A percentile compares a stretch with the other conserved stretches of the same genome.
Conservation (phyloP, 2,797 vertebrate genomes). For the Pseudomugil gertrudae region DNA sequence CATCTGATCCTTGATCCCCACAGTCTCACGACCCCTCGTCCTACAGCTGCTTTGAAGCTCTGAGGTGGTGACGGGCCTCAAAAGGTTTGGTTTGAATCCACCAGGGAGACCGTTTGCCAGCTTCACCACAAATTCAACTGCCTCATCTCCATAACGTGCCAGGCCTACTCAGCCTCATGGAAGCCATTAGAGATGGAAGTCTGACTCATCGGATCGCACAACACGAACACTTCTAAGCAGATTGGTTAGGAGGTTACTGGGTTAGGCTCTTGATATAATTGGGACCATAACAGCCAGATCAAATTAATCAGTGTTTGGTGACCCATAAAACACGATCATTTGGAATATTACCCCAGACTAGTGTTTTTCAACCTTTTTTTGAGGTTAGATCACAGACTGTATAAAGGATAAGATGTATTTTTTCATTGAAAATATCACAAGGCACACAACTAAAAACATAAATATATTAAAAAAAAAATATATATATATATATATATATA, state of each 20-base stretch:
- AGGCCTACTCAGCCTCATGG: conserved; percentile 53
- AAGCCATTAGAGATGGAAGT: conserved; percentile 66
- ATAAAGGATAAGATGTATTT: no score
- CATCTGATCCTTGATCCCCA: conserved; percentile 40
- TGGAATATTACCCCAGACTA: conserved; percentile 6
- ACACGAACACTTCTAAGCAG: conserved; percentile 36
- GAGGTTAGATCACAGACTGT: no score
- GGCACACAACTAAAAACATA: no score
- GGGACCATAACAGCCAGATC: conserved; percentile 28
- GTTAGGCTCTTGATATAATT: conserved; percentile 26
- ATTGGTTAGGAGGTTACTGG: conserved; percentile 30
- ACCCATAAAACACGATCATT: conserved; percentile 54
- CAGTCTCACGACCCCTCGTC: conserved; percentile 40
- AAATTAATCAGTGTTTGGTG: conserved; percentile 52
- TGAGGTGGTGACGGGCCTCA: conserved; percentile 52
- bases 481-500: no score
- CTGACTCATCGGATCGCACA: conserved; percentile 63
- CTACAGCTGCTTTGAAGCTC: conserved; percentile 72
- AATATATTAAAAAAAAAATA: no score
- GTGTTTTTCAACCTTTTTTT: not conserved
- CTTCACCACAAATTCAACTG: conserved; percentile 70
- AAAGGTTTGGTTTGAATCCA: conserved; percentile 49
- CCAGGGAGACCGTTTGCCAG: conserved; percentile 48
- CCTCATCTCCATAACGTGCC: conserved; percentile 59
- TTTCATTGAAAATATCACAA: no score